A percentile compares a stretch with the other conserved stretches of the same genome.
Evolutionary conservation across 2,888 invertebrate genomes (phyloP).

Genomic region (Cataglyphis altisquamis): DNA sequence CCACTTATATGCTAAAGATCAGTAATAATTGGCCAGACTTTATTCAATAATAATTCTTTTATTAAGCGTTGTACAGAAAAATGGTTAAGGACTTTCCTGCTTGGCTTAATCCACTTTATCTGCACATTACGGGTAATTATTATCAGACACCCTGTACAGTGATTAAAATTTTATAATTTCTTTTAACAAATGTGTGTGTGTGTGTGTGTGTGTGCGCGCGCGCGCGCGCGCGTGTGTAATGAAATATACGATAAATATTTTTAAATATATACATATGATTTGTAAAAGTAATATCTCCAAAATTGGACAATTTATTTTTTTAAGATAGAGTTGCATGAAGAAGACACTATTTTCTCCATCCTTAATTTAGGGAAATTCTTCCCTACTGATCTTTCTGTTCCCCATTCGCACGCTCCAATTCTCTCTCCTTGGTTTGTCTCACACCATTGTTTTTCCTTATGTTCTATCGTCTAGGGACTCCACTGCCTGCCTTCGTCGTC

Average conservation of each 20-base stretch:
- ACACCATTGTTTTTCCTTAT: conserved; percentile 26
- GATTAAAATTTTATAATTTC: not conserved
- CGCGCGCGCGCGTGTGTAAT: not conserved
- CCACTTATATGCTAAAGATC: too few relatives aligned
- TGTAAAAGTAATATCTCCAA: not conserved
- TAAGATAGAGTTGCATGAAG: not conserved
- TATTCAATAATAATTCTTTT: too few relatives aligned
- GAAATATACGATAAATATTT: not conserved
- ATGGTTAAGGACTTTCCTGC: too few relatives aligned
- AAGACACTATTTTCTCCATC: not conserved
- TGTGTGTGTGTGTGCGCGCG: too few relatives aligned
- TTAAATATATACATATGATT: not conserved
- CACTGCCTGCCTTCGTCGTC: not conserved
- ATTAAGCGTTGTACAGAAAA: too few relatives aligned
- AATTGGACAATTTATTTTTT: not conserved
- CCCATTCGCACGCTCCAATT: conserved; percentile 38
- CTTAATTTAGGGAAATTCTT: conserved; percentile 24
- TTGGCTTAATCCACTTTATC: too few relatives aligned
- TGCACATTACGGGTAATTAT: too few relatives aligned
- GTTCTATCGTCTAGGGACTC: conserved; percentile 14
- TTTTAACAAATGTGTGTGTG: too few relatives aligned
- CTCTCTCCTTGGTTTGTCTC: not conserved
- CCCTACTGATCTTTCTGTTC: conserved; percentile 10
- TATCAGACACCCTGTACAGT: too few relatives aligned
- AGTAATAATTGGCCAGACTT: too few relatives aligned